Evolutionary conservation across 2,113 vertebrate genomes (phyloP).

Genomic region (Cervus canadensis): DNA sequence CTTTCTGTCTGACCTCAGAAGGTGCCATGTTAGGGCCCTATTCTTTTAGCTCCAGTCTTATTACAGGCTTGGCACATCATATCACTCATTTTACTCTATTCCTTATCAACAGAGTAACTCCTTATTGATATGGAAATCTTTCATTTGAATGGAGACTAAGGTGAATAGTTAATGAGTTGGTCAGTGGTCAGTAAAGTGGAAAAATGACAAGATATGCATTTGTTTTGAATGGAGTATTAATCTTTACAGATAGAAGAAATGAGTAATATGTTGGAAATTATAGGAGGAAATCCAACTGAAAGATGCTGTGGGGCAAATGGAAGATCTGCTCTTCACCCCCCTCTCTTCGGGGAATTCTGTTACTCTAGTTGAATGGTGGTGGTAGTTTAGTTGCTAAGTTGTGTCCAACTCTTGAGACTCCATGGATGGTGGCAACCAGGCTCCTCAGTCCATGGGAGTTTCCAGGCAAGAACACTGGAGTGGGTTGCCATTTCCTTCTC

Average conservation of each 20-base stretch:
- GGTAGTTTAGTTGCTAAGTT: background rate
- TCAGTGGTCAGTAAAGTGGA: background rate
- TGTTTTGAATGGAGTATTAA: background rate
- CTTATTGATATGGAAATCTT: background rate
- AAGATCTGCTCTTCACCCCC: background rate
- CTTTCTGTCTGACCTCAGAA: background rate
- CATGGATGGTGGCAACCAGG: background rate
- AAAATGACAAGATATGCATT: background rate
- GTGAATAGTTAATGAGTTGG: background rate
- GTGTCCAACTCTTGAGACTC: background rate
- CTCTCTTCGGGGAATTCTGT: background rate
- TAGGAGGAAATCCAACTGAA: background rate
- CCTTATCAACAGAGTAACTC: background rate
- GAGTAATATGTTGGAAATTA: background rate
- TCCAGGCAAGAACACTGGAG: background rate
- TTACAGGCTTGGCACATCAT: background rate
- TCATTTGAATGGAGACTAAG: background rate
- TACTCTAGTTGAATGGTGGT: background rate
- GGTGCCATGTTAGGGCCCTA: accelerated
- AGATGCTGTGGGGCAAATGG: background rate
- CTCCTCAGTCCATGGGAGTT: background rate
- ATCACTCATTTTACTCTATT: background rate
- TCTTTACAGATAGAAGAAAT: background rate
- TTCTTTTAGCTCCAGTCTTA: background rate
- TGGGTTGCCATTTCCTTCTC: background rate